Evolutionary conservation across 2,113 vertebrate species (phyloP).

Genomic region (Marcusenius ussheri): DNA sequence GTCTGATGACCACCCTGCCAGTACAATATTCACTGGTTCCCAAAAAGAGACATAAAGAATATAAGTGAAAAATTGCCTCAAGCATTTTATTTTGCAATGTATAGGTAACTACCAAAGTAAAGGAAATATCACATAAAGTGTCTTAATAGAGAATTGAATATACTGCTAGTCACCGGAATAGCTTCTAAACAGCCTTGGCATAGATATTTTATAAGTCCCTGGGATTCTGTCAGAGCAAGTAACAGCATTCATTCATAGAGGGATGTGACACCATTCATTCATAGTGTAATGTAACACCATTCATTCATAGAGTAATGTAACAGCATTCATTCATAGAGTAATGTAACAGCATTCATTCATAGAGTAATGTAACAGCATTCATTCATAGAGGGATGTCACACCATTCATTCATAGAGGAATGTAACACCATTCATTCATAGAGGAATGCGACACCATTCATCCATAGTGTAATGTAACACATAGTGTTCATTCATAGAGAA

Average conservation of each 20-base stretch:
- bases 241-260: neutral
- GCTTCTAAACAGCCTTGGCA: neutral
- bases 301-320: too few relatives aligned
- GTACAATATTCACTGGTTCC: neutral
- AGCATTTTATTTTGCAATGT: neutral
- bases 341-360: too few relatives aligned
- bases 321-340: too few relatives aligned
- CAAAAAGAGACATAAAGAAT: neutral
- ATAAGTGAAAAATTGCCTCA: neutral
- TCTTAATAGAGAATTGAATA: neutral
- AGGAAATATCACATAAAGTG: neutral
- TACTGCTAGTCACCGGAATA: neutral
- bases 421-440: too few relatives aligned
- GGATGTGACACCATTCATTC: neutral
- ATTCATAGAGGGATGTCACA: neutral
- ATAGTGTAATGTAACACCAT: neutral
- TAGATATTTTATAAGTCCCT: neutral
- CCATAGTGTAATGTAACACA: too few relatives aligned
- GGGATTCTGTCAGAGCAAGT: neutral
- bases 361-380: neutral
- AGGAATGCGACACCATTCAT: too few relatives aligned
- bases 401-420: too few relatives aligned
- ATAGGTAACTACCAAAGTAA: neutral
- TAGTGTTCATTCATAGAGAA: too few relatives aligned
- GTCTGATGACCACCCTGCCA: neutral